These are phyloP conservation scores for Nycticorax nycticorax DNA, from an alignment of 2,113 vertebrate species.

Conservation along the genomic window DNA sequence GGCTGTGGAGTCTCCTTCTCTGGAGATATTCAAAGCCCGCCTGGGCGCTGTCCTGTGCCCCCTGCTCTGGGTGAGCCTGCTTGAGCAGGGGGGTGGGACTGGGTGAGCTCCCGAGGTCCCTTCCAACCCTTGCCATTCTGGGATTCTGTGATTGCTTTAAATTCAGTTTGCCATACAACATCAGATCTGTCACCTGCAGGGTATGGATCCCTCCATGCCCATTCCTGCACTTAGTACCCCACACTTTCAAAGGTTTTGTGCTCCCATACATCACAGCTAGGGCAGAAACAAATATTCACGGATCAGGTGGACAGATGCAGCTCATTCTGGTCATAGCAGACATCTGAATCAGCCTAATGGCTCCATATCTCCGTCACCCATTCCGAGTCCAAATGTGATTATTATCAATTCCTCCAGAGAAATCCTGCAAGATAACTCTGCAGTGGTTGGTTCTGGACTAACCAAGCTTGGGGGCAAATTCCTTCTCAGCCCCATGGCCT, in stretches of 20 bases:
- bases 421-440: neutral
- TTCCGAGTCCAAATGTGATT: neutral
- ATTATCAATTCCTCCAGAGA: conserved; percentile 25
- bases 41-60: too few relatives aligned
- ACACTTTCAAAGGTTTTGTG: neutral
- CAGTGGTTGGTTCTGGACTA: conserved; percentile 31
- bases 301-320: neutral
- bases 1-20: too few relatives aligned
- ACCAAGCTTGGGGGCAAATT: conserved; percentile 39
- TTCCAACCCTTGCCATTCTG: too few relatives aligned
- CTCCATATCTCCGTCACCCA: neutral
- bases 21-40: too few relatives aligned
- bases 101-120: too few relatives aligned
- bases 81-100: too few relatives aligned
- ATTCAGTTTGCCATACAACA: neutral
- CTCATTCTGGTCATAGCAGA: conserved; percentile 43
- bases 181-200: neutral
- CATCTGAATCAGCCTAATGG: conserved; percentile 29
- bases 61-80: too few relatives aligned
- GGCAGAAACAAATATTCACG: neutral
- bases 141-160: neutral
- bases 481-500: neutral
- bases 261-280: neutral
- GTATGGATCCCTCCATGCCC: neutral
- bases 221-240: neutral